Base-by-base conservation (phyloP, 2,888 invertebrate genomes). In the Augochlorella aurata region DNA sequence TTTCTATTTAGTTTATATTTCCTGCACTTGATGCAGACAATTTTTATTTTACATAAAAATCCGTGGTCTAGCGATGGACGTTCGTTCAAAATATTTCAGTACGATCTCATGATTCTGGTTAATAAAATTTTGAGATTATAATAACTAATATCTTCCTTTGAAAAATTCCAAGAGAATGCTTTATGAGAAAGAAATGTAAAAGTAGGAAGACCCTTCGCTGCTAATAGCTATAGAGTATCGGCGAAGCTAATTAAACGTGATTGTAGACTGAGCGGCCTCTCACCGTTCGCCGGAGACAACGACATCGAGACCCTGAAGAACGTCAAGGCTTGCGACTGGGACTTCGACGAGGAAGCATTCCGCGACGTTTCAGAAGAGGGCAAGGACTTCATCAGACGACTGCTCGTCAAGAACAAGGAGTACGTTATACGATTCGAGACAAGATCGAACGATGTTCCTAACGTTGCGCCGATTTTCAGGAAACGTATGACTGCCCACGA, bases 401-500 rank as follows among this genome's bases (percentile, higher is more conserved):
- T 99, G 82, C 95, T 99, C 18, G 95, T 98, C 82, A 97, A 97
- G 94, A 98, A 97, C 93, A 99, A 99, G 94, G 98, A 98, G 97
- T 98, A 94, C 95, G 97, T 86, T 24, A 95, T 21, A 18, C 3
- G 9, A 18, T 0, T 63, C 16, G 16, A 29, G 10, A 24, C 29
- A 16, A 14, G 2, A 61, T 29, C 5, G 5, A 38, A 44, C 18
- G n/a, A 24, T 38, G 67, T 50, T 58, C 24, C 54, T 4, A 18
- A 38, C 12, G 45, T n/a, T 14, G 4, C 21, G 0, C 14, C n/a
- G 54, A 1, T 18, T 45, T 38, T 1, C 29, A 98, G 97, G 92
- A 98, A 98, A 94, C 97, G 99, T 91, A 96, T 99, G 97, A 99
- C 98, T 0, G 98, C 99, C 0, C 99, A 99, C 95, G 99, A 99